phyloP scores from a whole-genome alignment of 1,140 invertebrate genomes.

The Batillaria attramentaria region DNA sequence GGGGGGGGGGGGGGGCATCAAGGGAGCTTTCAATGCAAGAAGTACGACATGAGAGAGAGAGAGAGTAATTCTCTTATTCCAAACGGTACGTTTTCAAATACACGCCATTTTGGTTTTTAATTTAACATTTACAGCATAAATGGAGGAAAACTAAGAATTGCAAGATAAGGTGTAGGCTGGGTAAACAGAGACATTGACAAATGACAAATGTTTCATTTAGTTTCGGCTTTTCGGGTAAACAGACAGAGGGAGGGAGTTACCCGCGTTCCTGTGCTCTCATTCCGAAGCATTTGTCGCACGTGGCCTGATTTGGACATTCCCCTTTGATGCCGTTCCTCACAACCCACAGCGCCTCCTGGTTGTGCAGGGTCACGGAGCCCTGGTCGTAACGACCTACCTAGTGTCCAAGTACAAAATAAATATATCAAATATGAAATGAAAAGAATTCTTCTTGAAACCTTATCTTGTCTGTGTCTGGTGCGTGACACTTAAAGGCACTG shows the following conservation, averaged over 20 bases:
- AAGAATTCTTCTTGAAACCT: too few relatives aligned
- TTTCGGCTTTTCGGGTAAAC: neutral
- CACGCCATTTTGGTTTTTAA: too few relatives aligned
- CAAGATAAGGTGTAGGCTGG: neutral
- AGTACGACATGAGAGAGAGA: too few relatives aligned
- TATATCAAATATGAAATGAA: too few relatives aligned
- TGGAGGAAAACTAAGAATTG: too few relatives aligned
- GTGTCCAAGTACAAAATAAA: neutral
- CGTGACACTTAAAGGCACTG: neutral
- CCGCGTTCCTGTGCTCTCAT: too few relatives aligned
- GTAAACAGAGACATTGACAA: neutral
- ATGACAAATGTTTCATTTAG: neutral
- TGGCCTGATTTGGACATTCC: neutral
- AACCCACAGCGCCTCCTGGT: neutral
- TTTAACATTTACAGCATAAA: too few relatives aligned
- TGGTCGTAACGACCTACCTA: constrained; percentile 4
- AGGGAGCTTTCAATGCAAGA: too few relatives aligned
- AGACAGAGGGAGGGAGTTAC: neutral
- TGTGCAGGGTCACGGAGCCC: neutral
- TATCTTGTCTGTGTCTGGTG: too few relatives aligned
- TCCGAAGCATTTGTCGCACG: constrained; percentile 9
- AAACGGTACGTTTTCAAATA: too few relatives aligned
- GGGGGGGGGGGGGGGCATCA: too few relatives aligned
- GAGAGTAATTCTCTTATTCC: too few relatives aligned
- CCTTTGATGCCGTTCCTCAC: neutral